Conservation (phyloP, 2,113 vertebrate species). For the Sigmodon hispidus region DNA sequence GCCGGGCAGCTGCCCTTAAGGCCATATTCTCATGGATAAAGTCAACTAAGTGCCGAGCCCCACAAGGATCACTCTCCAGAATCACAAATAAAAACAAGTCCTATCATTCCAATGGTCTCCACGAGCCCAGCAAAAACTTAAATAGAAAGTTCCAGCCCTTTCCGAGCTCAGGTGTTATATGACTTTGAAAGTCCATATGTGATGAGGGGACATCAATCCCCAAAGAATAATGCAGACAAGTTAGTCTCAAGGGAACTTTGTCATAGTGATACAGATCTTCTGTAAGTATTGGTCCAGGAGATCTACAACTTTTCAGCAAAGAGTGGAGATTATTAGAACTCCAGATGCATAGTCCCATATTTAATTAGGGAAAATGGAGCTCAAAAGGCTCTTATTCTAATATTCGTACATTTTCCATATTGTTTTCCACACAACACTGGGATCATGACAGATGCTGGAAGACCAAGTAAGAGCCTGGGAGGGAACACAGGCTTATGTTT, state of each 20-base stretch:
- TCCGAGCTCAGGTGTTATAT: not conserved
- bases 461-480: not conserved
- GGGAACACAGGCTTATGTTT: not conserved
- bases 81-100: not conserved
- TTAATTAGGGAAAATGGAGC: not conserved
- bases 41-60: not conserved
- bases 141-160: not conserved
- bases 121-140: not conserved
- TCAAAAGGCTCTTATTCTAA: not conserved
- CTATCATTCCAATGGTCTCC: not conserved
- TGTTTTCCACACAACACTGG: not conserved
- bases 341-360: not conserved
- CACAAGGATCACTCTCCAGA: not conserved
- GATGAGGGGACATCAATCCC: not conserved
- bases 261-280: not conserved
- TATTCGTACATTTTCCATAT: not conserved
- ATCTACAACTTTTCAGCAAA: not conserved
- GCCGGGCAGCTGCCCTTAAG: too few relatives aligned
- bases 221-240: not conserved
- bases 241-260: not conserved
- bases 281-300: not conserved
- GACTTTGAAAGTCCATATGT: not conserved
- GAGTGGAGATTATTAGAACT: not conserved
- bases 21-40: not conserved
- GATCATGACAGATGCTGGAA: not conserved